Percentiles rank a stretch among this genome's conserved stretches.
These are phyloP conservation scores for Drosophila quinaria DNA, from an alignment of 2,888 invertebrate genomes.

Conservation along the genomic window DNA sequence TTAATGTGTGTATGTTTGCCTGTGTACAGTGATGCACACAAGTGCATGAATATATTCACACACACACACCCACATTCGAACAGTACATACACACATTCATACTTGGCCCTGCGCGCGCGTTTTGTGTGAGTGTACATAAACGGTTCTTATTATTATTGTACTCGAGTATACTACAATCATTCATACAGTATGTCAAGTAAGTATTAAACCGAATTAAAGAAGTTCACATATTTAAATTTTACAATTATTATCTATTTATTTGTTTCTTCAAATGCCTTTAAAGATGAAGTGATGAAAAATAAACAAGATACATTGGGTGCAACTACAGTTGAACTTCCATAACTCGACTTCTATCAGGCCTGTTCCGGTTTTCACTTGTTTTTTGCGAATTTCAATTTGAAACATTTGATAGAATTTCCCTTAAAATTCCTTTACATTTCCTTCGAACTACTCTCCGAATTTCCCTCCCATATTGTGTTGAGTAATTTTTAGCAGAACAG, in stretches of 20 bases:
- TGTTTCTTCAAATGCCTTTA: neutral
- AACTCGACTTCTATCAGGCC: too few species aligned
- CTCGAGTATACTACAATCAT: slow-evolving; percentile 3
- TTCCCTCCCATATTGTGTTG: too few species aligned
- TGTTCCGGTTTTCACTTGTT: too few species aligned
- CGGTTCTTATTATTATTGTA: slow-evolving; percentile 11
- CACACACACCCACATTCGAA: neutral
- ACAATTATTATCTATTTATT: neutral
- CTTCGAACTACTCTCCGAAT: too few species aligned
- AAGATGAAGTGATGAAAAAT: neutral
- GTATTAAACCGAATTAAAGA: neutral
- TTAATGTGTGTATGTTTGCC: neutral
- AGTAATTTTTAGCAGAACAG: too few species aligned
- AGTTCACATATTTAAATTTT: neutral
- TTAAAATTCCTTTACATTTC: too few species aligned
- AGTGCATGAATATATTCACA: slow-evolving; percentile 1
- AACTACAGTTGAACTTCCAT: too few species aligned
- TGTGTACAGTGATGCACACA: slow-evolving; percentile 4
- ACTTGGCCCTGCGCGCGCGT: neutral
- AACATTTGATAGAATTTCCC: too few species aligned
- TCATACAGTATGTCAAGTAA: slow-evolving; percentile 2
- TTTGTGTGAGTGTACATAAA: slow-evolving; percentile 4
- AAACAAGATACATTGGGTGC: neutral
- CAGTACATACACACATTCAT: neutral
- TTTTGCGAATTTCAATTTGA: too few species aligned